phyloP scores from a whole-genome alignment of 1,140 invertebrate genomes.

The Idris sp. region DNA sequence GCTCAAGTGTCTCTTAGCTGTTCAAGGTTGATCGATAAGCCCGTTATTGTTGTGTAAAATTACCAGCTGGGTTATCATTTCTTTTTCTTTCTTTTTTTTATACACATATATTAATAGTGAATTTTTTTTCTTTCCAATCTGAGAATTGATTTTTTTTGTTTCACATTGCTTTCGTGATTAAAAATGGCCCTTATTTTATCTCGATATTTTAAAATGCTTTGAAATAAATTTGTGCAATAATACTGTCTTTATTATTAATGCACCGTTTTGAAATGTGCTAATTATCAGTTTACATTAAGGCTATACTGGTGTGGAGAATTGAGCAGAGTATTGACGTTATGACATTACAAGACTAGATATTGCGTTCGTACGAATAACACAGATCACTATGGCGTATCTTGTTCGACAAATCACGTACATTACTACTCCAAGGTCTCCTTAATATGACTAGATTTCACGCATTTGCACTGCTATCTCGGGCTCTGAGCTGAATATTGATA shows the following conservation, averaged over 20 bases:
- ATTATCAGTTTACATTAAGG: background rate
- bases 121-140: no score
- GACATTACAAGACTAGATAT: constrained; percentile 12
- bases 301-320: background rate
- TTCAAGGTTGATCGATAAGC: constrained; percentile 52
- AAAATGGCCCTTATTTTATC: no score
- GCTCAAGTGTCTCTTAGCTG: constrained; percentile 27
- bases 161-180: no score
- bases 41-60: constrained; percentile 19
- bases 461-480: constrained; percentile 22
- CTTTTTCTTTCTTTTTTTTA: no score
- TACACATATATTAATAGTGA: no score
- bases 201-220: no score
- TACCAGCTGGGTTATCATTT: constrained; percentile 23
- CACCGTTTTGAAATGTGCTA: background rate
- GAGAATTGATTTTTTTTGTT: no score
- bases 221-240: no score
- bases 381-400: constrained; percentile 52
- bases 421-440: constrained; percentile 30
- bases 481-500: constrained; percentile 23
- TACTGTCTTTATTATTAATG: no score
- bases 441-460: constrained; percentile 41
- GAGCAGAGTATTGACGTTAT: background rate
- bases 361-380: constrained; percentile 37
- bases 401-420: constrained; percentile 63